Evolutionary conservation across 2,797 vertebrate species (phyloP).

Genomic region (Enteromius fasciolatus): DNA sequence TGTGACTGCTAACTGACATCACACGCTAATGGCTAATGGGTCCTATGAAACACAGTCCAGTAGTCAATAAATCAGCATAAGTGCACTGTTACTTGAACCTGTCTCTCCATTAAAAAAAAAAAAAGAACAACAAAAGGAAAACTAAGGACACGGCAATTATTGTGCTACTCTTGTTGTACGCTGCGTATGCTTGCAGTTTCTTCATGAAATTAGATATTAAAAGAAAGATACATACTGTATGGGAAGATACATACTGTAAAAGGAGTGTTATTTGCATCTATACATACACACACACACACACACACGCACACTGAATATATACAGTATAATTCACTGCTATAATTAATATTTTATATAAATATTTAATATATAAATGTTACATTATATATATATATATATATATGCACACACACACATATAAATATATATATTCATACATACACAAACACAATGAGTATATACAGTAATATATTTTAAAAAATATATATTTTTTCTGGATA

Average conservation of each 20-base stretch:
- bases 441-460: too few species aligned
- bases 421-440: too few species aligned
- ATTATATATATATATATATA: too few species aligned
- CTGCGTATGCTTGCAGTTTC: neutral
- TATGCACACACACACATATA: too few species aligned
- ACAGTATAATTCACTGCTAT: too few species aligned
- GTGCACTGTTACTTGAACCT: conserved; percentile 54
- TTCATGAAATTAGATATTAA: neutral
- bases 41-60: conserved; percentile 51
- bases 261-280: neutral
- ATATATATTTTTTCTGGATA: too few species aligned
- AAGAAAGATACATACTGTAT: too few species aligned
- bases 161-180: neutral
- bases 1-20: conserved; percentile 48
- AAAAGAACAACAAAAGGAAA: neutral
- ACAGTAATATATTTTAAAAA: too few species aligned
- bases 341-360: too few species aligned
- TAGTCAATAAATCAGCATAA: conserved; percentile 57
- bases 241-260: neutral
- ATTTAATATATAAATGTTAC: too few species aligned
- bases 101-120: conserved; percentile 37
- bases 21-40: conserved; percentile 60
- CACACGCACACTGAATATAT: too few species aligned
- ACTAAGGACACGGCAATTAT: conserved; percentile 24
- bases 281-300: too few species aligned